phyloP scores from a whole-genome alignment of 2,113 vertebrate species.

The Urocolius indicus region DNA sequence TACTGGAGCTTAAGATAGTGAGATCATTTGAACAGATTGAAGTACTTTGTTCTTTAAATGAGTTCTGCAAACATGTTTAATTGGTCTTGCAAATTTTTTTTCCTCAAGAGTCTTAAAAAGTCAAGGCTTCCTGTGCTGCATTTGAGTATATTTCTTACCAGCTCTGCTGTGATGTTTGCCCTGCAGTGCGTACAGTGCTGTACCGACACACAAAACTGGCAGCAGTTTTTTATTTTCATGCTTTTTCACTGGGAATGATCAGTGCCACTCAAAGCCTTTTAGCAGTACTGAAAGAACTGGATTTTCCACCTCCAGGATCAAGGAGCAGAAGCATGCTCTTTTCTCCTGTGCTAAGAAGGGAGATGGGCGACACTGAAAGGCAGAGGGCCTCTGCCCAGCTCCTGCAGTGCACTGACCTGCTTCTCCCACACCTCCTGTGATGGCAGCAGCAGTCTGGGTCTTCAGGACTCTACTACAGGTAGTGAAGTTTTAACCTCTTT shows the following conservation, averaged over 20 bases:
- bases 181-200: neutral
- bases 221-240: neutral
- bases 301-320: neutral
- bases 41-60: neutral
- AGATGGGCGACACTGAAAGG: neutral
- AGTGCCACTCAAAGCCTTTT: neutral
- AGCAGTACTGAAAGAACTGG: neutral
- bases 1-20: neutral
- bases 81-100: slow-evolving; percentile 2
- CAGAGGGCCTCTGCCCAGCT: neutral
- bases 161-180: neutral
- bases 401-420: neutral
- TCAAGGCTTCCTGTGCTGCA: neutral
- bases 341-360: neutral
- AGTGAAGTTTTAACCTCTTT: neutral
- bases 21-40: neutral
- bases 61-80: neutral
- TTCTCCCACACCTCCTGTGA: neutral
- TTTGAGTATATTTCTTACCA: neutral
- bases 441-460: neutral
- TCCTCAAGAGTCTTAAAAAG: slow-evolving; percentile 4
- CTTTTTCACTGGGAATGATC: slow-evolving; percentile 1
- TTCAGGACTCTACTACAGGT: neutral
- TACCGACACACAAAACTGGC: neutral
- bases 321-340: neutral